phyloP scores from a whole-genome alignment of 2,113 vertebrate genomes.

The Nymphicus hollandicus region DNA sequence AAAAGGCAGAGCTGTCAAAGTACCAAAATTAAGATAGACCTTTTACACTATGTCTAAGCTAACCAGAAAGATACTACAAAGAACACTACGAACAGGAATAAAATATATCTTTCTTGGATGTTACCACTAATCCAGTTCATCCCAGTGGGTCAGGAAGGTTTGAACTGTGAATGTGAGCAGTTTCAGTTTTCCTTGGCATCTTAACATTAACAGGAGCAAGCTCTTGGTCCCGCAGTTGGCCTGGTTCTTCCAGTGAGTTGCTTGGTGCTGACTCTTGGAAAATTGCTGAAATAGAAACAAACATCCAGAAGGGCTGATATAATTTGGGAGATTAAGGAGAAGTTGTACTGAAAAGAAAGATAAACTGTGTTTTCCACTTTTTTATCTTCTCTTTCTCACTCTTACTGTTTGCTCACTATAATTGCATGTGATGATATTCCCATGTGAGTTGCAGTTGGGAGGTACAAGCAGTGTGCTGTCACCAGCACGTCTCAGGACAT shows the following conservation, averaged over 20 bases:
- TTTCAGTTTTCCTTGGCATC: not conserved
- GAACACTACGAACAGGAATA: not conserved
- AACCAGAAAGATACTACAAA: not conserved
- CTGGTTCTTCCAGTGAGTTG: not conserved
- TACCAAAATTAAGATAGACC: not conserved
- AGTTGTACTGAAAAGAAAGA: not conserved
- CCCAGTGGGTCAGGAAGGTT: not conserved
- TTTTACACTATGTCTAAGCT: not conserved
- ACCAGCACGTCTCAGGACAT: not conserved
- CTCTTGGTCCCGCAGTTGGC: not conserved
- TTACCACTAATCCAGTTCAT: not conserved
- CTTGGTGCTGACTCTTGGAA: not conserved
- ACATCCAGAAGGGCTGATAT: not conserved
- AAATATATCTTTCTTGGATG: not conserved
- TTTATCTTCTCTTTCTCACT: not conserved
- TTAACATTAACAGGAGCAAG: not conserved
- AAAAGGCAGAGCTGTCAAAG: not conserved
- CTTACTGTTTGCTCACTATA: not conserved
- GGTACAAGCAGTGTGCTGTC: not conserved
- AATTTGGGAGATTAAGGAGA: not conserved
- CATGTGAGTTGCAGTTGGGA: not conserved
- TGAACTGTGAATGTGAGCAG: not conserved
- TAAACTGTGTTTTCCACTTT: not conserved
- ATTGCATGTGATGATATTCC: accelerated
- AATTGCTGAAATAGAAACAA: not conserved